Evolutionary conservation across 2,888 invertebrate genomes (phyloP), one percentile per base, ranked within the genome.

Genomic region (Melieria crassipennis): DNA sequence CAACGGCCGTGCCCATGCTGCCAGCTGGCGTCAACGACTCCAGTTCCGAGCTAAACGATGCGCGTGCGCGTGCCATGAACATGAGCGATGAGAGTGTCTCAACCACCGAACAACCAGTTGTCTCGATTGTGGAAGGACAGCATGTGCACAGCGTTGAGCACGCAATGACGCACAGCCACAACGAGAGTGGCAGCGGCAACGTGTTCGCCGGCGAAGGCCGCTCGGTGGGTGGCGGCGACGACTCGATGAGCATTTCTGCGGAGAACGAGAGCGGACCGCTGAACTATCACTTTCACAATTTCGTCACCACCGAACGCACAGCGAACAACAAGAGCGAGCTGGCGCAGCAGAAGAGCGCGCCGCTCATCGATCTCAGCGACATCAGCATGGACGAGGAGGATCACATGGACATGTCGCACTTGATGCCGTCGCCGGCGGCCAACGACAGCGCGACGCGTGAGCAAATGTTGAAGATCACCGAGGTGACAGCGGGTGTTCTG

Each of bases 361-460:
- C 82, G 46, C 74, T 82, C 48, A 81, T 83, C 78, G 93, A 94
- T 84, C 87, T 94, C n/a, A 94, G 94, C 82, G 93, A 94, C 84
- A 92, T 94, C 30, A 93, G 90, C 79, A 90, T 94, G 88, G 92
- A 92, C 77, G 92, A 79, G 55, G 73, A 78, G 5, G 78, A 81
- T 52, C 88, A 88, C 57, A 47, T 68, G 30, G 56, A 55, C 13
- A 62, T 75, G 56, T 74, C 61, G 71, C 73, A 56, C 71, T 70
- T 64, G 56, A 55, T 16, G 16, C 16, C 16, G 16, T 16, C 16
- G 16, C 1, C 16, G 16, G 16, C 16, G 16, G 16, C 52, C 65
- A 72, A 10, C 64, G 58, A 52, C n/a, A 50, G 4, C 63, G 67
- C 50, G 65, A 74, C 47, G 65, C 58, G 60, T 11, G 80, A 81